phyloP scores from a whole-genome alignment of 1,140 invertebrate genomes.

The Papilio polyxenes region DNA sequence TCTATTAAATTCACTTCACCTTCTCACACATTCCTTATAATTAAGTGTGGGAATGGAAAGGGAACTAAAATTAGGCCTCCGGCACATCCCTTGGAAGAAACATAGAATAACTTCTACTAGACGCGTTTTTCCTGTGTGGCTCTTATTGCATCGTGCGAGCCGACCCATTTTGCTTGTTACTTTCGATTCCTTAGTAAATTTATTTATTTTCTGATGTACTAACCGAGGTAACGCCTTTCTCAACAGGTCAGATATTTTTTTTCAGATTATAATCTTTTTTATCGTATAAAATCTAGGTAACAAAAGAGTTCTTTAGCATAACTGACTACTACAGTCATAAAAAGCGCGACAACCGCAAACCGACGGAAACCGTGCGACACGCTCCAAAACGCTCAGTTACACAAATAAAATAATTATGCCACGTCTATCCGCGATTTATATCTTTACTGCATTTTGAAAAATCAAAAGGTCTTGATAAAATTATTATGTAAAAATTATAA shows the following conservation, averaged over 20 bases:
- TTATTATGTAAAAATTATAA: neutral
- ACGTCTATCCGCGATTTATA: neutral
- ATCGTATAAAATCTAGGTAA: neutral
- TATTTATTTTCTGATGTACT: neutral
- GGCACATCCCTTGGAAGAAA: too few relatives aligned
- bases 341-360: slow-evolving; percentile 34
- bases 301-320: slow-evolving; percentile 3
- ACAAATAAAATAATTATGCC: slow-evolving; percentile 28
- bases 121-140: too few relatives aligned
- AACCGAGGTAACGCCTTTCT: neutral
- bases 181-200: neutral
- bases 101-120: too few relatives aligned
- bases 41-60: too few relatives aligned
- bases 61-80: too few relatives aligned
- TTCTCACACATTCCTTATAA: too few relatives aligned
- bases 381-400: slow-evolving; percentile 25
- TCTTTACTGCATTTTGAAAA: neutral
- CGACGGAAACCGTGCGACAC: slow-evolving; percentile 24
- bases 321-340: slow-evolving; percentile 20
- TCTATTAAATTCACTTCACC: too few relatives aligned
- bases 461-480: neutral
- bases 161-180: too few relatives aligned
- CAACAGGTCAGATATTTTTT: neutral
- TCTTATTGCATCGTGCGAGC: too few relatives aligned
- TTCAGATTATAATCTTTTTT: neutral